Evolutionary conservation across 1,140 invertebrate species (phyloP).

Genomic region (Elysia chlorotica): DNA sequence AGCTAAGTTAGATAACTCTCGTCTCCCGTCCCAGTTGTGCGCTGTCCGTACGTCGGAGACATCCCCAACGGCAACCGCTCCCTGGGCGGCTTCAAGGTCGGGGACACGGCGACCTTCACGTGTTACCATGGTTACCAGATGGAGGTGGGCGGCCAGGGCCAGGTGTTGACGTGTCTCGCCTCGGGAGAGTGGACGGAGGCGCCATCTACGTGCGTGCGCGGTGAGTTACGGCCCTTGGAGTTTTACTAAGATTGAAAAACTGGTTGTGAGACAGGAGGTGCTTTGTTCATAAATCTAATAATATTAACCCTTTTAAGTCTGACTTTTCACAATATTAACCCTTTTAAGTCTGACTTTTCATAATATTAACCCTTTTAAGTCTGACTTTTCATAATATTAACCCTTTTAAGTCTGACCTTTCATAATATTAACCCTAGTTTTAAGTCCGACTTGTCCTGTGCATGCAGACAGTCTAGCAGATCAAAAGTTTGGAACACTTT

Average conservation of each 20-base stretch:
- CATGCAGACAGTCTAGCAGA: no score
- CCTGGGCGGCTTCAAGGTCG: slow-evolving; percentile 27
- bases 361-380: background rate
- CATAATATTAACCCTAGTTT: no score
- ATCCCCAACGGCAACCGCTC: slow-evolving; percentile 38
- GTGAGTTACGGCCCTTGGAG: no score
- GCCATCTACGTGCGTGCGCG: slow-evolving; percentile 25
- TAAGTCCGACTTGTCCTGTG: no score
- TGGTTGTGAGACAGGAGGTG: no score
- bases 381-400: no score
- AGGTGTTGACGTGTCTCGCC: slow-evolving; percentile 19
- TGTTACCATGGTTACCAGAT: slow-evolving; percentile 27
- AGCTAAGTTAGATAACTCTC: no score
- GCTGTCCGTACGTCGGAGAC: slow-evolving; percentile 32
- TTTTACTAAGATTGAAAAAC: no score
- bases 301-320: background rate
- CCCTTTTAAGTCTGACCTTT: no score
- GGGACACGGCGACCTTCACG: slow-evolving; percentile 26
- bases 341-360: background rate
- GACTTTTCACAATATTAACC: background rate
- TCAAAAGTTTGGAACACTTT: no score
- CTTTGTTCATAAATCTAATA: no score
- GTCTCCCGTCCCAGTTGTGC: no score
- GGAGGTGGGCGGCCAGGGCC: slow-evolving; percentile 5
- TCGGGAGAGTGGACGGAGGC: slow-evolving; percentile 34